Percentiles rank a stretch among this genome's conserved stretches.
Evolutionary conservation across 2,888 invertebrate species (phyloP).

Genomic region (Catonia carolina): DNA sequence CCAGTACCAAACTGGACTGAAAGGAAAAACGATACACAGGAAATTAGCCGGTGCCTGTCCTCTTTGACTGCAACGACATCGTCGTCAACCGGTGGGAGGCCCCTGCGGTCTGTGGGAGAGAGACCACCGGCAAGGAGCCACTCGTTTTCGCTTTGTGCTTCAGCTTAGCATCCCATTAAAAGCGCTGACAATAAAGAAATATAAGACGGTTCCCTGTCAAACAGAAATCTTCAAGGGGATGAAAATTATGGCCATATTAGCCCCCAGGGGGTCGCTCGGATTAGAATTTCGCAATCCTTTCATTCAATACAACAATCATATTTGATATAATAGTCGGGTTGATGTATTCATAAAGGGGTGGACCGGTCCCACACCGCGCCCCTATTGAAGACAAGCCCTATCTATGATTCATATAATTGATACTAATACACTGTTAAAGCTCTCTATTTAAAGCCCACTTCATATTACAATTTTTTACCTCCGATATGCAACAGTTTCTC

Average conservation of each 20-base stretch:
- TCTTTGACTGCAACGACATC: no score
- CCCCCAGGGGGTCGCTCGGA: conserved; percentile 3
- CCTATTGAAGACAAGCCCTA: not conserved
- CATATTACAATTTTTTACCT: conserved; percentile 1
- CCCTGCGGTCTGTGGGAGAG: not conserved
- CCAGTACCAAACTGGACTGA: no score
- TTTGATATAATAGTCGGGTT: conserved; percentile 11
- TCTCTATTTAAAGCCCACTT: conserved; percentile 13
- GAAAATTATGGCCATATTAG: not conserved
- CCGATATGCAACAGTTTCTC: conserved; percentile 13
- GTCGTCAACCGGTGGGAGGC: conserved; percentile 9
- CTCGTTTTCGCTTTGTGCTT: no score
- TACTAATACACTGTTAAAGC: conserved; percentile 9
- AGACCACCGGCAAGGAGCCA: not conserved
- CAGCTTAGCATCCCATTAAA: no score
- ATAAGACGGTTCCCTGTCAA: no score
- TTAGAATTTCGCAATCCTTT: conserved; percentile 10
- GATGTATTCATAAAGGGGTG: conserved; percentile 2
- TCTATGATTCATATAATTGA: conserved; percentile 5
- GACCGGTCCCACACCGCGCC: conserved; percentile 6
- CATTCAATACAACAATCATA: conserved; percentile 7
- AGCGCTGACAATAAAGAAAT: no score
- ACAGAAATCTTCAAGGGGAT: conserved; percentile 3
- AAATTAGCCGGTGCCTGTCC: no score
- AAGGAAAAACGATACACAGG: no score